These are phyloP conservation scores for Nannoperca australis DNA, from an alignment of 2,797 vertebrate genomes.

Conservation along the genomic window DNA sequence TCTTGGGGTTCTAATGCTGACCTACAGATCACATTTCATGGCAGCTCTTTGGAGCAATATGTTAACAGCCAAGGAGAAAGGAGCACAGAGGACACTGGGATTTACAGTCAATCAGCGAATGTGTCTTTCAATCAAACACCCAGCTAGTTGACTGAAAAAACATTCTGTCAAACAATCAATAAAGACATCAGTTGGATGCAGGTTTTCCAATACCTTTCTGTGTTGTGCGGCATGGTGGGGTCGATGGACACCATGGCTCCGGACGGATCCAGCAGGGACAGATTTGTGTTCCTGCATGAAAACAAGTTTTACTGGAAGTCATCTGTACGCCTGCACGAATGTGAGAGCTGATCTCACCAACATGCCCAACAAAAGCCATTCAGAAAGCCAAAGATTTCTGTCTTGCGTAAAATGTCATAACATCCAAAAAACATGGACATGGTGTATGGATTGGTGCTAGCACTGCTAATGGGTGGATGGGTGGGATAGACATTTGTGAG, in stretches of 20 bases:
- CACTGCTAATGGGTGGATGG: neutral
- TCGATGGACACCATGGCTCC: constrained; percentile 95
- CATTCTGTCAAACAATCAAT: constrained; percentile 14
- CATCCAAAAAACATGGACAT: neutral
- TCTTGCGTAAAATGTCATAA: too few relatives aligned
- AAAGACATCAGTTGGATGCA: neutral
- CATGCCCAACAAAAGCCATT: neutral
- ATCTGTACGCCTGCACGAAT: neutral
- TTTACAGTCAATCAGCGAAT: constrained; percentile 30
- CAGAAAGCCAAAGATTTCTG: neutral
- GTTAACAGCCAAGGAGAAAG: neutral
- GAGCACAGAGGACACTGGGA: constrained; percentile 3
- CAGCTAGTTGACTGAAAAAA: constrained; percentile 6
- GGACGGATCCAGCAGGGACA: constrained; percentile 90
- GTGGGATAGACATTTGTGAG: neutral
- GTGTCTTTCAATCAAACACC: constrained; percentile 1
- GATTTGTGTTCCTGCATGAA: constrained; percentile 88
- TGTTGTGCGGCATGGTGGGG: constrained; percentile 94
- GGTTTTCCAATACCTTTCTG: constrained; percentile 86
- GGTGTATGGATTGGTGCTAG: neutral
- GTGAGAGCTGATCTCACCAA: too few relatives aligned
- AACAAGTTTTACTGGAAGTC: constrained; percentile 5
- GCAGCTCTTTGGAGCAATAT: neutral
- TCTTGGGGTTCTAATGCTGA: neutral
- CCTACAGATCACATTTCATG: neutral